Evolutionary conservation across 2,113 vertebrate genomes (phyloP).

Genomic region (Crotalus tigris): DNA sequence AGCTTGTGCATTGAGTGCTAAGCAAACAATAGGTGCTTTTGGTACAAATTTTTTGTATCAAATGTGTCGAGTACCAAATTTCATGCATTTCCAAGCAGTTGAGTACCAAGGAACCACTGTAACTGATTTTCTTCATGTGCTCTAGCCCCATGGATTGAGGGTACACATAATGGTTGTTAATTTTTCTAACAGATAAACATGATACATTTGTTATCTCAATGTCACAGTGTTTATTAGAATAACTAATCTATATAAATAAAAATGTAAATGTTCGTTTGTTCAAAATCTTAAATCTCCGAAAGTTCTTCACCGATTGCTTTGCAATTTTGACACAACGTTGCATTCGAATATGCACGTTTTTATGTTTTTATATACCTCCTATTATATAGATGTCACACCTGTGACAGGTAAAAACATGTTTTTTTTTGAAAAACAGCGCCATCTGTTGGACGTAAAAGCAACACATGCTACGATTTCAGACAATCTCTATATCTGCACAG

Average conservation of each 20-base stretch:
- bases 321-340: no score
- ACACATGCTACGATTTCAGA: no score
- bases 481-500: no score
- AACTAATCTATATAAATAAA: neutral
- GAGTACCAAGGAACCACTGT: neutral
- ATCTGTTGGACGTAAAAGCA: no score
- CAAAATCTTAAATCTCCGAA: no score
- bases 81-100: neutral
- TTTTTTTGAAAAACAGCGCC: no score
- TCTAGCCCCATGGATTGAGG: neutral
- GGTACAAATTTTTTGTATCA: neutral
- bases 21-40: neutral
- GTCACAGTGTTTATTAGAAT: slow-evolving; percentile 25
- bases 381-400: no score
- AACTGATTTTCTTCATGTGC: slow-evolving; percentile 20
- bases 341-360: no score
- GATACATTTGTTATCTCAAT: slow-evolving; percentile 13
- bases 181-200: slow-evolving; percentile 5
- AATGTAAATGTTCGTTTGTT: no score
- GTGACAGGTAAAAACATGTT: no score
- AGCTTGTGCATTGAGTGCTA: neutral
- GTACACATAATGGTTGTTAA: neutral
- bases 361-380: no score
- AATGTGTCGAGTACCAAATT: neutral
- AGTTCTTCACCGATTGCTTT: no score